Evolutionary conservation across 1,140 invertebrate species (phyloP).

Genomic region (Drosophila parvula): DNA sequence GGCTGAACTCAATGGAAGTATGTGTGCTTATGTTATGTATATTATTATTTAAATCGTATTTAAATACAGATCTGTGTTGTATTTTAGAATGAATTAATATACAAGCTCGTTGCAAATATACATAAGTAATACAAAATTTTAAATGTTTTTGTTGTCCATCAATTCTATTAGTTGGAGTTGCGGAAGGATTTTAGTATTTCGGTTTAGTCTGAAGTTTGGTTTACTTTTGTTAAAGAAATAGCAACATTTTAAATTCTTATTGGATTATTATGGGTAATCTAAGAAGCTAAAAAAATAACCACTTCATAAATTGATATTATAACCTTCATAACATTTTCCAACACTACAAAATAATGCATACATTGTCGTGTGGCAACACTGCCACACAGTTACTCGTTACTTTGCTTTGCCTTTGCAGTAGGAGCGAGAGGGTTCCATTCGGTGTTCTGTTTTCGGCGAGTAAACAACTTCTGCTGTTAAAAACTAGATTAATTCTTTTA

Average conservation of each 20-base stretch:
- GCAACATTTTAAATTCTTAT: too few relatives aligned
- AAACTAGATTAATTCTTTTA: background rate
- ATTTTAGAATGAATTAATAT: constrained; percentile 22
- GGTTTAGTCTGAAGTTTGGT: background rate
- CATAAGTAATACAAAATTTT: background rate
- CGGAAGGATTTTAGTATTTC: background rate
- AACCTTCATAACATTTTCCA: background rate
- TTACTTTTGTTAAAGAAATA: too few relatives aligned
- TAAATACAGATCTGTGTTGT: constrained; percentile 63
- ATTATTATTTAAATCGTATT: constrained; percentile 61
- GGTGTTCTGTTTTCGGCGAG: background rate
- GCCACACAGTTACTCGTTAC: background rate
- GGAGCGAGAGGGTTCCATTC: background rate
- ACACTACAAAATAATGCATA: background rate
- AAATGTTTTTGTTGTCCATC: background rate
- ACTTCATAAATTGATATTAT: too few relatives aligned
- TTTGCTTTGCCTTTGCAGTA: background rate
- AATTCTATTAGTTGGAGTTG: background rate
- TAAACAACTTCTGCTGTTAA: background rate
- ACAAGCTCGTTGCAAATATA: constrained; percentile 5
- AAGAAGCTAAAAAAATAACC: too few relatives aligned
- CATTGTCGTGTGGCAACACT: background rate
- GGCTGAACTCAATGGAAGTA: background rate
- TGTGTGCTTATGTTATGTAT: constrained; percentile 49
- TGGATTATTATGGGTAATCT: too few relatives aligned